phyloP scores from a whole-genome alignment of 1,140 invertebrate genomes.

The Varroa destructor region DNA sequence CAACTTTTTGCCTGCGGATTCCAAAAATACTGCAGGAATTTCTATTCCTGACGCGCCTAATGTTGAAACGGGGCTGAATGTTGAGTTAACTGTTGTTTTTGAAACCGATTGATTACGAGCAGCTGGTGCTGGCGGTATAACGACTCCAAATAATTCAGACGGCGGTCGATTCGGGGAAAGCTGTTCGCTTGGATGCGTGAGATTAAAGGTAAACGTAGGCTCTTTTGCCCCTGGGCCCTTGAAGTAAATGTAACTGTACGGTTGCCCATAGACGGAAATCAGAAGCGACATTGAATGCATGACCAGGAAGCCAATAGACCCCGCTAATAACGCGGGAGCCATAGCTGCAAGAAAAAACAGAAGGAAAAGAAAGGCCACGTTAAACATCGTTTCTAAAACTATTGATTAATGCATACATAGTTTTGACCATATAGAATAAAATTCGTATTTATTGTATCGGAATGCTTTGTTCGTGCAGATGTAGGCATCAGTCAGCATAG shows the following conservation, averaged over 20 bases:
- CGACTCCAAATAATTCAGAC: neutral
- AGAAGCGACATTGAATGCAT: no score
- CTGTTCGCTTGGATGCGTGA: slow-evolving; percentile 12
- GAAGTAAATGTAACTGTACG: slow-evolving; percentile 24
- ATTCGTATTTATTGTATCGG: no score
- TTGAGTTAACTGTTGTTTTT: neutral
- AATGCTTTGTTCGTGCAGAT: no score
- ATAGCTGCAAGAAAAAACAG: no score
- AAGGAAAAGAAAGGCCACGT: no score
- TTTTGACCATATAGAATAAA: no score
- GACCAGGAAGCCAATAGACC: no score
- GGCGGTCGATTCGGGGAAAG: neutral
- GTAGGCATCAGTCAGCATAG: no score
- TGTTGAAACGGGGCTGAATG: neutral
- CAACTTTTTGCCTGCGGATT: slow-evolving; percentile 1
- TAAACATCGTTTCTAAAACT: no score
- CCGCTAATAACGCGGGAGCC: no score
- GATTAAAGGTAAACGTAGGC: slow-evolving; percentile 22
- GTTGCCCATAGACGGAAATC: neutral
- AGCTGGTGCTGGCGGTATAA: neutral
- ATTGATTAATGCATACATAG: no score
- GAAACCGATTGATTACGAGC: no score
- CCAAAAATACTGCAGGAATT: neutral
- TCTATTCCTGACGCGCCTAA: neutral
- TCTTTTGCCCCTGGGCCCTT: slow-evolving; percentile 15